phyloP scores from a whole-genome alignment of 2,113 vertebrate species.

The Pachycephala philippinensis region DNA sequence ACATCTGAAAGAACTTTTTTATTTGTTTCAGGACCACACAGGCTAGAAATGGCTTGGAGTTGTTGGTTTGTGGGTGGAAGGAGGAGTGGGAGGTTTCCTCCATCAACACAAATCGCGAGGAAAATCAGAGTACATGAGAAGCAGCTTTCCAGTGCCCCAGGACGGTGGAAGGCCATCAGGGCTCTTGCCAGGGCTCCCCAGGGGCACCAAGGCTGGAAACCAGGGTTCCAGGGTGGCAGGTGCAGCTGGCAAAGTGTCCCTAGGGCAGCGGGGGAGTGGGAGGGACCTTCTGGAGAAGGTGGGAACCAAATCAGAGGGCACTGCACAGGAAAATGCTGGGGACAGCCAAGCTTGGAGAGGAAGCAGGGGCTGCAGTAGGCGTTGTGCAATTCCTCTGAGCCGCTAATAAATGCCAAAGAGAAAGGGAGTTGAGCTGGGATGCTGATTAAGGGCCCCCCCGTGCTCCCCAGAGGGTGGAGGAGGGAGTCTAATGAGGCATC shows the following conservation, averaged over 20 bases:
- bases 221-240: rapidly evolving
- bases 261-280: background rate
- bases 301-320: background rate
- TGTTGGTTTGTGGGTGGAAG: conserved; percentile 2
- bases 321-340: background rate
- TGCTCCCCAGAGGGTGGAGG: background rate
- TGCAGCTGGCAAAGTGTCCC: background rate
- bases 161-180: rapidly evolving
- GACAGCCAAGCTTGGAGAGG: background rate
- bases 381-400: background rate
- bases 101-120: background rate
- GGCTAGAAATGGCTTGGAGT: background rate
- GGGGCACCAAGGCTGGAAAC: rapidly evolving
- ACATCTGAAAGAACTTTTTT: conserved; percentile 15
- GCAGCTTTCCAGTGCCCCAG: background rate
- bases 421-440: background rate
- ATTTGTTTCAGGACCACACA: conserved; percentile 38
- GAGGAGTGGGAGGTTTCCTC: background rate
- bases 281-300: background rate
- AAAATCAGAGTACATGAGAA: background rate
- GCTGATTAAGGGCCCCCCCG: background rate
- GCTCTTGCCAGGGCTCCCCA: background rate
- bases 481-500: background rate
- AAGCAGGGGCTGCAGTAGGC: background rate
- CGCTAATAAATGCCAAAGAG: background rate